Evolutionary conservation across 1,140 invertebrate species (phyloP).

Genomic region (Metaphire vulgaris): DNA sequence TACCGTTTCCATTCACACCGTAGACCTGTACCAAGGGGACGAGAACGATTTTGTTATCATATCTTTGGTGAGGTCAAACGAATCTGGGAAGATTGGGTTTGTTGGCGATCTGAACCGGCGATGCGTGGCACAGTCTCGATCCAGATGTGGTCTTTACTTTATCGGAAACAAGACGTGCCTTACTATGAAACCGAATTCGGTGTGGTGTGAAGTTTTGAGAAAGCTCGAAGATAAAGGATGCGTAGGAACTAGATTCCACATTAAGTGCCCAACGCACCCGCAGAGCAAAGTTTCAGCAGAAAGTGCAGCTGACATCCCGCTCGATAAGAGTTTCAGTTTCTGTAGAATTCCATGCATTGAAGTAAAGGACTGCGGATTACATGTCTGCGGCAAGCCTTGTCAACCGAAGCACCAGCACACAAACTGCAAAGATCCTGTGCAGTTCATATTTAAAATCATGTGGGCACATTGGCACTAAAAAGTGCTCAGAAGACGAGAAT

Average conservation of each 20-base stretch:
- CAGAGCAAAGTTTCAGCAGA: not conserved
- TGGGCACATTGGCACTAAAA: slow-evolving; percentile 6
- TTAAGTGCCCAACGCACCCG: not conserved
- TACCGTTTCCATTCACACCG: slow-evolving; percentile 8
- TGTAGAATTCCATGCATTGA: not conserved
- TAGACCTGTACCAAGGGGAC: slow-evolving; percentile 24
- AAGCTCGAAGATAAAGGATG: not conserved
- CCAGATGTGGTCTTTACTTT: slow-evolving; percentile 11
- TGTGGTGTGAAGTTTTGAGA: not conserved
- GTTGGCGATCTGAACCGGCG: not conserved
- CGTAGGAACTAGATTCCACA: not conserved
- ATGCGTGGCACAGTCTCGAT: slow-evolving; percentile 10
- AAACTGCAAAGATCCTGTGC: not conserved
- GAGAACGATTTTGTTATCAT: slow-evolving; percentile 20
- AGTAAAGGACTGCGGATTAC: slow-evolving; percentile 7
- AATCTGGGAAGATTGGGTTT: slow-evolving; percentile 2
- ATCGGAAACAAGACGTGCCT: slow-evolving; percentile 4
- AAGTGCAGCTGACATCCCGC: not conserved
- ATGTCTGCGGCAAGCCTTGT: not conserved
- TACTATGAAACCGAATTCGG: not conserved
- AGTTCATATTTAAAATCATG: slow-evolving; percentile 5
- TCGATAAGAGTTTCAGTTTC: slow-evolving; percentile 9
- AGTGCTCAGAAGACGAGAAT: slow-evolving; percentile 6
- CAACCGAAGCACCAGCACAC: slow-evolving; percentile 6
- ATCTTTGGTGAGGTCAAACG: slow-evolving; percentile 16